Conservation (phyloP, 2,888 invertebrate genomes). For the Clanis bilineata region DNA sequence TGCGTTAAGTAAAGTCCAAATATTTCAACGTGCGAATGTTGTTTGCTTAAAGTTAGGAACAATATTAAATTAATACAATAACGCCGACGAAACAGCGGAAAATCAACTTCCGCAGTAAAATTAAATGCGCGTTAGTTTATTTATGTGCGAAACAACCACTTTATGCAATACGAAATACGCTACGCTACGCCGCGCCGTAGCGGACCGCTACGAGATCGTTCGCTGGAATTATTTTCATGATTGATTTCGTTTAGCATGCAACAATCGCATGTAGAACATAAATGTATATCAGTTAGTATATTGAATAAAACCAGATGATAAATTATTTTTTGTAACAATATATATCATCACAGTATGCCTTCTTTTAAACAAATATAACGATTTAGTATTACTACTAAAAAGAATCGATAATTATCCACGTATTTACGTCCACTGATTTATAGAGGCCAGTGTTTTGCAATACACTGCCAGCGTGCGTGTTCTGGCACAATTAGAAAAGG, state of each 20-base stretch:
- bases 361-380: constrained; percentile 2
- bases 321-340: constrained; percentile 5
- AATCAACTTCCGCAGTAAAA: not conserved
- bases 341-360: constrained; percentile 12
- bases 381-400: not conserved
- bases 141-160: not conserved
- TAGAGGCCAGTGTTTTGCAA: constrained; percentile 3
- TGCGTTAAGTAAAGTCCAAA: not conserved
- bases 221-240: not conserved
- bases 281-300: not conserved
- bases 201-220: not conserved
- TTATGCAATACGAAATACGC: not conserved
- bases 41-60: not conserved
- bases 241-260: not conserved
- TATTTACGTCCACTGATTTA: not conserved
- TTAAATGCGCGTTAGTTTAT: not conserved
- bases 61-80: not conserved
- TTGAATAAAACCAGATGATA: not conserved
- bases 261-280: not conserved
- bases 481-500: not conserved
- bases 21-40: not conserved
- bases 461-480: not conserved
- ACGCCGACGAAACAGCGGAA: not conserved
- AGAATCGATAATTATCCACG: constrained; percentile 1
- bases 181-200: constrained; percentile 8